Base-by-base conservation (phyloP, 1,140 invertebrate species). In the Drosophila pallidifrons region DNA sequence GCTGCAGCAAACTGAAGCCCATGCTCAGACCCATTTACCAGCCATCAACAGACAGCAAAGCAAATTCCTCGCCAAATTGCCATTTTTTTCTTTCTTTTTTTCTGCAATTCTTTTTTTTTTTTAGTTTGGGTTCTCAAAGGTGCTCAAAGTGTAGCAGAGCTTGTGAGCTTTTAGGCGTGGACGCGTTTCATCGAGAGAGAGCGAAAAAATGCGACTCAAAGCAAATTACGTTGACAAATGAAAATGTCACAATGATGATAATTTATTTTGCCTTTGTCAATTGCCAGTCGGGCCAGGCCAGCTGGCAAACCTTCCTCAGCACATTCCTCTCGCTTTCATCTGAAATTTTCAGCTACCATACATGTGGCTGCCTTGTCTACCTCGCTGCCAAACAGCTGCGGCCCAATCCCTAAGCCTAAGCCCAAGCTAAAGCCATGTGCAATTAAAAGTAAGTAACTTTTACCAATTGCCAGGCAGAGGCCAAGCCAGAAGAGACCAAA, bases 191-290 rank as follows among this genome's bases (percentile, higher is more conserved):
- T 47, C 46, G 51, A 45, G 32, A 57, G 20, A 25, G 20, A 25
- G 54, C 10, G 32, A 77, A 74, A 78, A 81, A 82, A 80, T 87
- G 79, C 77, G 79, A 72, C 77, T 80, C 80, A 83, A 73, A 79
- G 70, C 81, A 78, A 88, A 88, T 88, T 81, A 81, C 85, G 77
- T 80, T 88, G 83, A 83, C 83, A 88, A 88, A 88, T 88, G 83
- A 88, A 88, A 88, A 88, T 88, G 83, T 88, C 83, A 88, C 80
- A 83, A 78, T 89, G 85, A 88, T 88, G 83, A 88, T 88, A 88
- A 88, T 88, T 88, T 88, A 89, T 88, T 83, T 88, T 89, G 77
- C 66, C 85, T 83, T 83, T 81, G 85, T 80, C 83, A 86, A 88
- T 87, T 80, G 77, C 64, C 66, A 52, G 49, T 61, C 65, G 49